phyloP scores from a whole-genome alignment of 2,888 invertebrate genomes.

The Mythimna loreyi region DNA sequence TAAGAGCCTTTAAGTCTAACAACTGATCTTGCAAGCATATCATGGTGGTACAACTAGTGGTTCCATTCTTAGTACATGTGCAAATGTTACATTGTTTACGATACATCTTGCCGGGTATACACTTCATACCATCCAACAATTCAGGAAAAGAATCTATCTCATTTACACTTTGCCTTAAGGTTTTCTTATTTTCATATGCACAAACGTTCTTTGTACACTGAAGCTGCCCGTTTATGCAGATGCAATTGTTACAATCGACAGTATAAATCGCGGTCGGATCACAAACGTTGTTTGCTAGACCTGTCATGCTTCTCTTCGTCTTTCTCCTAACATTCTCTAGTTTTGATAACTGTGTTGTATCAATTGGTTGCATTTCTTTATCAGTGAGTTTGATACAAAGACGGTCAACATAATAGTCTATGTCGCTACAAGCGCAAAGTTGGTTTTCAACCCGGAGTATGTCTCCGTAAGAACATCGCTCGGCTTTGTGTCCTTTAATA shows the following conservation, averaged over 20 bases:
- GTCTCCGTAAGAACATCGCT: constrained; percentile 72
- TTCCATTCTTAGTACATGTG: constrained; percentile 64
- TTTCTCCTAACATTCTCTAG: constrained; percentile 60
- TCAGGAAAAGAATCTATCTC: constrained; percentile 56
- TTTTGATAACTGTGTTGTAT: constrained; percentile 44
- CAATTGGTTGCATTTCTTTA: constrained; percentile 63
- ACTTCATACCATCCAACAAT: constrained; percentile 56
- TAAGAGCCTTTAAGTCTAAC: constrained; percentile 57
- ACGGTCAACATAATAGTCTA: constrained; percentile 73
- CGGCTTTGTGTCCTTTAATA: constrained; percentile 65
- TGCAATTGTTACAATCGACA: constrained; percentile 75
- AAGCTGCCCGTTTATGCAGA: constrained; percentile 57
- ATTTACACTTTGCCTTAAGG: constrained; percentile 35
- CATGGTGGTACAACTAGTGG: constrained; percentile 74
- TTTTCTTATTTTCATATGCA: neutral
- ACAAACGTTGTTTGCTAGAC: constrained; percentile 23
- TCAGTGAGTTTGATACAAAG: constrained; percentile 68
- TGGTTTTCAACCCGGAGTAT: constrained; percentile 67
- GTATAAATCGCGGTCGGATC: constrained; percentile 45
- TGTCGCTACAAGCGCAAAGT: constrained; percentile 76
- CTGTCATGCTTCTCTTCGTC: constrained; percentile 45
- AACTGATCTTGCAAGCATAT: constrained; percentile 69
- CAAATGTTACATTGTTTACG: constrained; percentile 76
- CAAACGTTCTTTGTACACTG: constrained; percentile 67
- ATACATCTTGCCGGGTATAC: constrained; percentile 72